A percentile compares a stretch with the other conserved stretches of the same genome.
phyloP scores from a whole-genome alignment of 2,888 invertebrate genomes.

The Hypomecis atomaria region DNA sequence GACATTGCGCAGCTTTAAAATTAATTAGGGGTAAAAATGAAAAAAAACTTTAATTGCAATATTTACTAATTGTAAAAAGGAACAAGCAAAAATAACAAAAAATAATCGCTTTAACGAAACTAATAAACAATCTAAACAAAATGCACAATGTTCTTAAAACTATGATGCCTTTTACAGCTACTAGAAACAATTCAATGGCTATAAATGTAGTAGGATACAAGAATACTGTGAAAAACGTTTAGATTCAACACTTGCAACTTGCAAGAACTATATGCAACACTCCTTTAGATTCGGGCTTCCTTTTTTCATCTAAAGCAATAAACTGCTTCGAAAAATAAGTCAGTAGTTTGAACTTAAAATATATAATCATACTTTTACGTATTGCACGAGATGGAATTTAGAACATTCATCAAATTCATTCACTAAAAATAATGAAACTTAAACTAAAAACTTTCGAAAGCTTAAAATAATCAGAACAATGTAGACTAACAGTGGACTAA shows the following conservation, averaged over 20 bases:
- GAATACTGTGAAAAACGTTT: not conserved
- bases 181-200: not conserved
- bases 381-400: no score
- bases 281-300: no score
- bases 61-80: slow-evolving; percentile 38
- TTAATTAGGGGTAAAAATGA: slow-evolving; percentile 1
- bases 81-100: slow-evolving; percentile 31
- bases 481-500: no score
- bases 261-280: no score
- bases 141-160: slow-evolving; percentile 6
- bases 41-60: slow-evolving; percentile 23
- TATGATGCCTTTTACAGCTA: slow-evolving; percentile 12
- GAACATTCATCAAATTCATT: no score
- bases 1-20: not conserved
- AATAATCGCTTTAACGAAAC: slow-evolving; percentile 19
- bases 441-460: no score
- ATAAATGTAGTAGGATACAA: not conserved
- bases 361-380: no score
- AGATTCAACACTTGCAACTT: not conserved
- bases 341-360: no score
- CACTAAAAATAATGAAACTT: no score
- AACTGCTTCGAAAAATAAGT: no score
- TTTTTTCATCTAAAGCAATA: no score
- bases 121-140: slow-evolving; percentile 12
- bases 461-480: no score